A percentile compares a stretch with the other conserved stretches of the same genome.
phyloP scores from a whole-genome alignment of 2,113 vertebrate species.

The Rissa tridactyla region DNA sequence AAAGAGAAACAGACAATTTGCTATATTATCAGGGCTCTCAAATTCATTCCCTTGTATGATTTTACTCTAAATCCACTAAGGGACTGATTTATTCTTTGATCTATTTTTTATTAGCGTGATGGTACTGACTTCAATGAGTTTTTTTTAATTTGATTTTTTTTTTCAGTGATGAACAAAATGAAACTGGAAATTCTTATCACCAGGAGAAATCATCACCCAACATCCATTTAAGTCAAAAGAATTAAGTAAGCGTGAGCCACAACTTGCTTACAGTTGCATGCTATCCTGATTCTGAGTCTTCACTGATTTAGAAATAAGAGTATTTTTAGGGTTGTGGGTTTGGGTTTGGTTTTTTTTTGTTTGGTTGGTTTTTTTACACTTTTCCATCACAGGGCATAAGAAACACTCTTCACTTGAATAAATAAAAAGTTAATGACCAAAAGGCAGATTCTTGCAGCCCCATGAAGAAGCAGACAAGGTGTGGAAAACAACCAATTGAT shows the following conservation, averaged over 20 bases:
- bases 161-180: neutral
- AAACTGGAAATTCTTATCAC: slow-evolving; percentile 14
- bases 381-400: neutral
- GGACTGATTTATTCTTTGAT: slow-evolving; percentile 35
- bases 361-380: neutral
- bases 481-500: neutral
- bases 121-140: neutral
- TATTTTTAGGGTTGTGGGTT: neutral
- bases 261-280: neutral
- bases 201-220: neutral
- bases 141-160: slow-evolving; percentile 1
- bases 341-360: no score
- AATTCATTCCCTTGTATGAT: slow-evolving; percentile 13
- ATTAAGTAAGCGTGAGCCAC: neutral
- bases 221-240: neutral
- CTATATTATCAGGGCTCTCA: slow-evolving; percentile 37
- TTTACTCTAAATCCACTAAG: slow-evolving; percentile 30
- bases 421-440: neutral
- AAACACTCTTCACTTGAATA: neutral
- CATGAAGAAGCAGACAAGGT: neutral
- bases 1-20: slow-evolving; percentile 27
- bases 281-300: neutral
- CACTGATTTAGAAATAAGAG: neutral
- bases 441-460: neutral
- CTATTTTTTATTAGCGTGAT: slow-evolving; percentile 8